A percentile compares a stretch with the other conserved stretches of the same genome.
These are phyloP conservation scores for Alauda arvensis DNA, from an alignment of 2,797 vertebrate genomes.

Conservation along the genomic window DNA sequence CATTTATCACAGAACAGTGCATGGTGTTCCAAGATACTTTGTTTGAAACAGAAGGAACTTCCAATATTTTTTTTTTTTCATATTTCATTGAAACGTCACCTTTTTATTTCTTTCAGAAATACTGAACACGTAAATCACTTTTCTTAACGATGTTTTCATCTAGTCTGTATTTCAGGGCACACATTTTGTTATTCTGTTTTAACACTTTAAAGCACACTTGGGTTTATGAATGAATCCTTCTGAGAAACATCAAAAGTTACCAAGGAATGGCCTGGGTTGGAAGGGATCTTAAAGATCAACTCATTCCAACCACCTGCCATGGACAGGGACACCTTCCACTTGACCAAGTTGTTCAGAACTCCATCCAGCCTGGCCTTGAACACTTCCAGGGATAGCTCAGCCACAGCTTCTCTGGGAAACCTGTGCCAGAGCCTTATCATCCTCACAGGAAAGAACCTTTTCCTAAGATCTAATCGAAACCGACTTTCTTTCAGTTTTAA, in stretches of 20 bases:
- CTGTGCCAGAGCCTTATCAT: background rate
- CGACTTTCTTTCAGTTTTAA: background rate
- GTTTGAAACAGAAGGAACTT: background rate
- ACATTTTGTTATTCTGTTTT: background rate
- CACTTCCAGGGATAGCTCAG: rapidly evolving
- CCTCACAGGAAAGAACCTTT: background rate
- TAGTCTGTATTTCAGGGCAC: background rate
- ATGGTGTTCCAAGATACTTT: background rate
- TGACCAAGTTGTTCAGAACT: background rate
- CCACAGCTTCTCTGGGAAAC: background rate
- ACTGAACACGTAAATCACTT: background rate
- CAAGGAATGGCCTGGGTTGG: background rate
- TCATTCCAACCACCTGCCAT: background rate
- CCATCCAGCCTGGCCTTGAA: background rate
- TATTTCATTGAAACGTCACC: background rate
- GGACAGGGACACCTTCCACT: background rate
- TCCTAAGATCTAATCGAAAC: background rate
- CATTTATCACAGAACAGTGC: background rate
- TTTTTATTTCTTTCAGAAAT: background rate
- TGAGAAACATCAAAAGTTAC: background rate
- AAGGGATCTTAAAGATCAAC: background rate
- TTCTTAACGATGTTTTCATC: background rate
- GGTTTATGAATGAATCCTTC: background rate
- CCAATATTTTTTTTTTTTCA: background rate
- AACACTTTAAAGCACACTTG: background rate